phyloP scores from a whole-genome alignment of 2,888 invertebrate genomes.

The Coelopa pilipes region DNA sequence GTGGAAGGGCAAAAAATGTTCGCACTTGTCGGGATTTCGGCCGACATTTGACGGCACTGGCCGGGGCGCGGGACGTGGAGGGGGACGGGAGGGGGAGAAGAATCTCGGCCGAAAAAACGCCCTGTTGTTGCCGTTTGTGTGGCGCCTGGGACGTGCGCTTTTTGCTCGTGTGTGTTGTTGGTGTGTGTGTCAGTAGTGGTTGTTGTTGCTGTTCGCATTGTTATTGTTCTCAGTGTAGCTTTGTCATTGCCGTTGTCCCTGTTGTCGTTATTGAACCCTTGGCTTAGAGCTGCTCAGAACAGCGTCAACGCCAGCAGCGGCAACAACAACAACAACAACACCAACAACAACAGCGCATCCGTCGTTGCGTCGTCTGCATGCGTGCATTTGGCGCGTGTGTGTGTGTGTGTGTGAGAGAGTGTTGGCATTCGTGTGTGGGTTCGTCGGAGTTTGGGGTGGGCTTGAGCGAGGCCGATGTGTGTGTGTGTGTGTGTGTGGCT shows the following conservation, averaged over 20 bases:
- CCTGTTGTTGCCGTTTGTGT: background rate
- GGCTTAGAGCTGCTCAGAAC: no score
- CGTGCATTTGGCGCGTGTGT: constrained; percentile 5
- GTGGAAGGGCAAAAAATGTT: constrained; percentile 20
- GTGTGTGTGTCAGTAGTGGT: constrained; percentile 3
- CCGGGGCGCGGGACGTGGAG: background rate
- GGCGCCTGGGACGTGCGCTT: background rate
- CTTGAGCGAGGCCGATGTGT: background rate
- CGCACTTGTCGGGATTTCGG: constrained; percentile 38
- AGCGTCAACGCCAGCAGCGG: background rate
- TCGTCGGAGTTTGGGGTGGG: no score
- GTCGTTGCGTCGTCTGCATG: background rate
- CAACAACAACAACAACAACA: no score
- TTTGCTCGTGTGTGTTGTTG: no score
- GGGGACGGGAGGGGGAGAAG: background rate
- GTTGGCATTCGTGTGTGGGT: no score
- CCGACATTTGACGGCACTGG: constrained; percentile 29
- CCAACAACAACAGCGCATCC: background rate
- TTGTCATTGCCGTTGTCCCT: no score
- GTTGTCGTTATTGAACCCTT: no score
- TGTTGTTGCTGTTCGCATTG: no score
- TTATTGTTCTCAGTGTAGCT: background rate
- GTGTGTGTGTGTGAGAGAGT: constrained; percentile 2
- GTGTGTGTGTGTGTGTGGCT: constrained; percentile 4
- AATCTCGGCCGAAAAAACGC: background rate